Conservation (phyloP, 2,113 vertebrate species). For the Petrocephalus zakoni region DNA sequence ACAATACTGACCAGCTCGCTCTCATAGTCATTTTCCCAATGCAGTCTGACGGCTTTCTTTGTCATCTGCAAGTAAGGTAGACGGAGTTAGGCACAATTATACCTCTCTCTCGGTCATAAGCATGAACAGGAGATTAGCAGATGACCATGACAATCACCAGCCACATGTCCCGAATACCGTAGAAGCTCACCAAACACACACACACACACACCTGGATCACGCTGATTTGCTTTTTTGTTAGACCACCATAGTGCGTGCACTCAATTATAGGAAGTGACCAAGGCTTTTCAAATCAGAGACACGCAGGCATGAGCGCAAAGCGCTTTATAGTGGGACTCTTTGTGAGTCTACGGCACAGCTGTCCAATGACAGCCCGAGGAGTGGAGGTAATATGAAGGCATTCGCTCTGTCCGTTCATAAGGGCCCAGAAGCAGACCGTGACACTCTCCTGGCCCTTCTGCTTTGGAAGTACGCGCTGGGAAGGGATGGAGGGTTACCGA, state of each 20-base stretch:
- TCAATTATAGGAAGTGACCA: not conserved
- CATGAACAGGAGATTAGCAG: slow-evolving; percentile 26
- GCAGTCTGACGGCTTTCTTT: slow-evolving; percentile 84
- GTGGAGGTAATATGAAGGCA: not conserved
- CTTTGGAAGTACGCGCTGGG: not conserved
- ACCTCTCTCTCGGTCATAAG: slow-evolving; percentile 25
- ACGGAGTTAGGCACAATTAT: slow-evolving; percentile 58
- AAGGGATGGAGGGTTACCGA: not conserved
- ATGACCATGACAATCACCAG: not conserved
- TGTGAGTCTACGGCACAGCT: not conserved
- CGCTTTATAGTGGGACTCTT: not conserved
- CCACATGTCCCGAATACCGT: not conserved
- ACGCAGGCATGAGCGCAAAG: not conserved
- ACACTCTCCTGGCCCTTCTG: not conserved
- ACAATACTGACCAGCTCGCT: slow-evolving; percentile 89
- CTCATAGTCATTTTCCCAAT: slow-evolving; percentile 92
- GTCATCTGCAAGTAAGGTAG: slow-evolving; percentile 89
- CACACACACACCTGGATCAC: not conserved
- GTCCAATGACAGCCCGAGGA: not conserved
- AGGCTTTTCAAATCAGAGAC: slow-evolving; percentile 17
- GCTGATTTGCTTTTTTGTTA: not conserved
- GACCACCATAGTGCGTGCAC: not conserved
- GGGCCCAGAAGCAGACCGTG: not conserved
- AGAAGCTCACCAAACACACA: slow-evolving; percentile 4
- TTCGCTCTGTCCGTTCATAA: not conserved